A percentile compares a stretch with the other conserved stretches of the same genome.
Conservation (phyloP, 2,797 vertebrate species). For the Betta splendens region DNA sequence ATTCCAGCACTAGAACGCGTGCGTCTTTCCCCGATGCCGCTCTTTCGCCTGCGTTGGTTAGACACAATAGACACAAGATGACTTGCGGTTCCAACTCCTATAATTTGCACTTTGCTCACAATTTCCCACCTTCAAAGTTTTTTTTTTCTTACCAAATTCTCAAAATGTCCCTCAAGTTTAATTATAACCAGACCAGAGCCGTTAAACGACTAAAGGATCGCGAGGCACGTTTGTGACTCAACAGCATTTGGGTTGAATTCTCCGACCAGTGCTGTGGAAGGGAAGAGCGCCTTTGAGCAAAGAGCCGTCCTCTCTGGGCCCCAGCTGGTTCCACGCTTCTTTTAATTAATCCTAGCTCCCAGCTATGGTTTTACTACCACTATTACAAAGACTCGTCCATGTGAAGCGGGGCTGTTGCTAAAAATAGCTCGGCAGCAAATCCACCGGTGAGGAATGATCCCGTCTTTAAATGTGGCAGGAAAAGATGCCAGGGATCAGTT, state of each 20-base stretch:
- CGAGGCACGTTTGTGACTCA: not conserved
- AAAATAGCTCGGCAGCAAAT: no score
- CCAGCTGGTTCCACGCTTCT: slow-evolving; percentile 1
- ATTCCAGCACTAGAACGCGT: slow-evolving; percentile 62
- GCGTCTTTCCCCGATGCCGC: slow-evolving; percentile 48
- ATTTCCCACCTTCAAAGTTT: slow-evolving; percentile 18
- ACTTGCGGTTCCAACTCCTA: slow-evolving; percentile 35
- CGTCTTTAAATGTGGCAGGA: no score
- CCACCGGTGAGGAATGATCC: no score
- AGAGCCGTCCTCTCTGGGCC: not conserved
- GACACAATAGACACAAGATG: slow-evolving; percentile 47
- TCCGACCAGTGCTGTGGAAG: not conserved
- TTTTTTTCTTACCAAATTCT: slow-evolving; percentile 1
- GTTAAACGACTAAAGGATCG: slow-evolving; percentile 11
- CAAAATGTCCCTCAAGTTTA: slow-evolving; percentile 3
- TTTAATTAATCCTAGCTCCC: no score
- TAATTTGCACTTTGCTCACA: slow-evolving; percentile 14
- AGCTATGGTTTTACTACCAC: no score
- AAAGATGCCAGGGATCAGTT: no score
- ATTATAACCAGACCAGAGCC: slow-evolving; percentile 17
- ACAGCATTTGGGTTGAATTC: slow-evolving; percentile 14
- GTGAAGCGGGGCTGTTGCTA: no score
- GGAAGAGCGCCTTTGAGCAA: not conserved
- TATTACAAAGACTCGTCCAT: no score
- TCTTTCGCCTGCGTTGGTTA: slow-evolving; percentile 37